Percentiles rank a stretch among this genome's conserved stretches.
Conservation (phyloP, 2,888 invertebrate genomes). For the Chorisops tibialis region DNA sequence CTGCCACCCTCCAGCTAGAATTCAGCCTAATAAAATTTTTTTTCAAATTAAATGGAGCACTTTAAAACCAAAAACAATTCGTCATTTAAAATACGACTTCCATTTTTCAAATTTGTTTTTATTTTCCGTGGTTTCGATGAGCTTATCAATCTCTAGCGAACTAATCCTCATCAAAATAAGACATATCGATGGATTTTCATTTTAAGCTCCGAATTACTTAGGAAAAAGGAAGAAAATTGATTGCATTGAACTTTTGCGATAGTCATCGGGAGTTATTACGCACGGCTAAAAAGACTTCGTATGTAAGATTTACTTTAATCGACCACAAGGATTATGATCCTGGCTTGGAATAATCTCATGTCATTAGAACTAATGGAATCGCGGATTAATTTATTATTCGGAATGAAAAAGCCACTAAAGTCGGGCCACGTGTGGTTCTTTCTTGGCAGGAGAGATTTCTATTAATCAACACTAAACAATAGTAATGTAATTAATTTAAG, state of each 20-base stretch:
- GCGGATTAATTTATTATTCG: background rate
- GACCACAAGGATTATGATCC: conserved; percentile 15
- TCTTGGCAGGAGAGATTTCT: no score
- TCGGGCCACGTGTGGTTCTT: background rate
- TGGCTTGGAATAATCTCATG: background rate
- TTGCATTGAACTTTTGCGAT: background rate
- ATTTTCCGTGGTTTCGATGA: conserved; percentile 2
- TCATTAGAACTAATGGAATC: background rate
- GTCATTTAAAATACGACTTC: conserved; percentile 5
- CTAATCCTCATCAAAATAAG: conserved; percentile 28
- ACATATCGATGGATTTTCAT: conserved; percentile 28
- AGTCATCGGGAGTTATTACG: background rate
- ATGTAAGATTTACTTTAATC: conserved; percentile 4
- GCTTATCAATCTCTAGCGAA: conserved; percentile 10
- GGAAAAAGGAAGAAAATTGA: background rate
- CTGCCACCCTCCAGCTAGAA: background rate
- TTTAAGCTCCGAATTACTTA: background rate
- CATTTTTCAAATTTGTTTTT: conserved; percentile 17
- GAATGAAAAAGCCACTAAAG: background rate
- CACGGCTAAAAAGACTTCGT: background rate
- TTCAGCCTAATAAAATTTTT: conserved; percentile 16
- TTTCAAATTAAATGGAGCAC: background rate
- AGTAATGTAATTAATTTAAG: no score
- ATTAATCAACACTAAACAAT: no score
- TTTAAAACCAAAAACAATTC: conserved; percentile 8